These are phyloP conservation scores for Nebria ingens DNA, from an alignment of 1,140 invertebrate genomes.

Conservation along the genomic window DNA sequence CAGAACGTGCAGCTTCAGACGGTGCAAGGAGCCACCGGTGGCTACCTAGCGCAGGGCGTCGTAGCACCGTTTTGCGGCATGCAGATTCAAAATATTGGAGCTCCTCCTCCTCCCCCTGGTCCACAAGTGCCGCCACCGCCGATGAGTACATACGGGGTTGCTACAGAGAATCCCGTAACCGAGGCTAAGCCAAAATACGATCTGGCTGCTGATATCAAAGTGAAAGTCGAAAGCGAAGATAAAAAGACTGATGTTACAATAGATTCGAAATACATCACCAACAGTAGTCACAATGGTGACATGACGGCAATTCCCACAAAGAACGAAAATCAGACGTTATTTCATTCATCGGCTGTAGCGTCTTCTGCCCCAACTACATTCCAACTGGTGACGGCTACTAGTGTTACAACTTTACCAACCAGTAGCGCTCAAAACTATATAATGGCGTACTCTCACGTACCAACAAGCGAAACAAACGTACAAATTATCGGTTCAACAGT, in stretches of 20 bases:
- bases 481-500: background rate
- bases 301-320: background rate
- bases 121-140: background rate
- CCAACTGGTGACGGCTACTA: background rate
- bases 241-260: background rate
- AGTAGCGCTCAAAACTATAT: background rate
- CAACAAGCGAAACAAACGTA: background rate
- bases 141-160: background rate
- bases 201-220: background rate
- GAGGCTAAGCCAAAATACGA: background rate
- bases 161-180: background rate
- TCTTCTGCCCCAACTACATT: background rate
- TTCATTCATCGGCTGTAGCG: background rate
- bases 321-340: background rate
- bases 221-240: background rate
- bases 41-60: background rate
- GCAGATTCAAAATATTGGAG: background rate
- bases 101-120: background rate
- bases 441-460: background rate
- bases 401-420: background rate
- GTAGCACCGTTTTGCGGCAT: background rate
- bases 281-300: background rate
- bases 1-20: background rate
- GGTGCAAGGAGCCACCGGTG: background rate
- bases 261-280: background rate